Conservation (phyloP, 1,140 invertebrate species). For the Neodiprion fabricii region DNA sequence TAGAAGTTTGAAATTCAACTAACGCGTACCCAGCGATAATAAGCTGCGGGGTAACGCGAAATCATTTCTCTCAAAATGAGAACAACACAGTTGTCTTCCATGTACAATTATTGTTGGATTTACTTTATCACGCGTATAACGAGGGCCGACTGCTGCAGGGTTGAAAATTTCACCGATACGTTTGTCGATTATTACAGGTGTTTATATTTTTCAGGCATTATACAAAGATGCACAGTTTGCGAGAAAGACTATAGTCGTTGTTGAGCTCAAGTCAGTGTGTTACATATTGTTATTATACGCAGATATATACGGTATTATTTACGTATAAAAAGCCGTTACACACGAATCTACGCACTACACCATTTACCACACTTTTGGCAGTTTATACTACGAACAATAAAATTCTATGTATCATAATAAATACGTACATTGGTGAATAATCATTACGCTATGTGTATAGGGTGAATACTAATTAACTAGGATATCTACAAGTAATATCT, state of each 20-base stretch:
- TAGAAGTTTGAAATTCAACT: not conserved
- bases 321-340: not conserved
- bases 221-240: not conserved
- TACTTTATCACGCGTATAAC: not conserved
- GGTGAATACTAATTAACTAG: conserved; percentile 1
- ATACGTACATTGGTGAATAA: not conserved
- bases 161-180: too few species aligned
- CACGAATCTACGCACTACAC: not conserved
- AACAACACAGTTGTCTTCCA: not conserved
- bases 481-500: not conserved
- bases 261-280: not conserved
- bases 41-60: too few species aligned
- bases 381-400: not conserved
- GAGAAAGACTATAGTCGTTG: not conserved
- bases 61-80: too few species aligned
- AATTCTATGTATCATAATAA: not conserved
- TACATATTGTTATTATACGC: too few species aligned
- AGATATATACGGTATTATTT: too few species aligned
- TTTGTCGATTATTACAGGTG: not conserved
- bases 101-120: not conserved
- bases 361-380: conserved; percentile 5
- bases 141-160: not conserved
- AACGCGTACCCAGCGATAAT: too few species aligned
- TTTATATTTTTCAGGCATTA: not conserved
- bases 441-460: not conserved